Base-by-base conservation (phyloP, 2,888 invertebrate genomes). In the Agonopterix arenella region DNA sequence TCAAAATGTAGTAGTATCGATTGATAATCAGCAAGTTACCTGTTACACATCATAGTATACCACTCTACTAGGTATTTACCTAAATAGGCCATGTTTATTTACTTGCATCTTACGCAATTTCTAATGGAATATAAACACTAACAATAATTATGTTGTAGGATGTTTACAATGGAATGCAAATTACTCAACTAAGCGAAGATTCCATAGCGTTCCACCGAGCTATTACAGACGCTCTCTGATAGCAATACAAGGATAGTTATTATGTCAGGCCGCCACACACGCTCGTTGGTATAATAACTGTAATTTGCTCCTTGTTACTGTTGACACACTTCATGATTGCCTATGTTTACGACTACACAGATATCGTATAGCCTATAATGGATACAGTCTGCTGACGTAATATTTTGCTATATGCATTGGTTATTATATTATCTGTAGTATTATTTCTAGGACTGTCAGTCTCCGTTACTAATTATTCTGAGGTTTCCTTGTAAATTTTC, bases 231-330 rank as follows among this genome's bases (percentile, higher is more conserved):
- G 38, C 9, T 44, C 36, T 11, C 38, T 37, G 47, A 48, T 44
- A 48, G 48, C 44, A 16, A 13, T n/a, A 44, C 49, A 52, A 52
- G 49, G 49, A 49, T 49, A 9, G 48, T 46, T 46, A 49, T 49
- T 52, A 37, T 46, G 28, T 36, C 45, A 11, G 42, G 11, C 51
- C 55, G 61, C 68, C 60, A 56, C 64, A 65, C 62, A 57, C 54
- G 9, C 58, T 59, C 51, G 50, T 59, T 55, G 53, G 50, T 52
- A 58, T 70, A 70, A 70, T 71, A 62, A 65, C 64, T 52, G 60
- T 62, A 64, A 70, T 72, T 73, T 70, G 58, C 63, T 65, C 57
- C 68, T 70, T 55, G 64, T 69, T 68, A 63, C 54, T 58, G 64
- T 61, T 67, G 64, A 71, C 62, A 60, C 55, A 57, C 53, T 58